phyloP scores from a whole-genome alignment of 2,113 vertebrate species.

The Megalops atlanticus region DNA sequence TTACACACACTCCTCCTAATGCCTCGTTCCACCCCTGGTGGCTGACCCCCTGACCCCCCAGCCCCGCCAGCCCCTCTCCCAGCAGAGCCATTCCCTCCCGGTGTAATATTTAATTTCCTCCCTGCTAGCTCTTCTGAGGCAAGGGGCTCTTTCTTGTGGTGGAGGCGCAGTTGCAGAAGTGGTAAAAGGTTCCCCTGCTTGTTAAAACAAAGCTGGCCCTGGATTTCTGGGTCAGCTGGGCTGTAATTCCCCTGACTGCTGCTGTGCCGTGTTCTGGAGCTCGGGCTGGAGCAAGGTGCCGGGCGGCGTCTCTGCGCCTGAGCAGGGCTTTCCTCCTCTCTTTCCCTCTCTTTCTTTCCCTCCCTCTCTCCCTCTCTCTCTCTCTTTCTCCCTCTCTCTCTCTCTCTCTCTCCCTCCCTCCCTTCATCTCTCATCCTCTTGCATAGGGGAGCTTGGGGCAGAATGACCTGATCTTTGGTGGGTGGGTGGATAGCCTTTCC shows the following conservation, averaged over 20 bases:
- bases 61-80: slow-evolving; percentile 33
- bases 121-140: slow-evolving; percentile 61
- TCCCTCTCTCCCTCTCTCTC: neutral
- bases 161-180: slow-evolving; percentile 60
- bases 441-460: too few relatives aligned
- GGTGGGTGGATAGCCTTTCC: too few relatives aligned
- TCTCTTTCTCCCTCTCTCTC: neutral
- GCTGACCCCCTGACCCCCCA: slow-evolving; percentile 26
- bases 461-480: too few relatives aligned
- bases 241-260: slow-evolving; percentile 65
- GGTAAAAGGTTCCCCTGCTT: slow-evolving; percentile 67
- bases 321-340: neutral
- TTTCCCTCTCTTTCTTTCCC: neutral
- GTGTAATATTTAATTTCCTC: slow-evolving; percentile 77
- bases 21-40: slow-evolving; percentile 38
- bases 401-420: too few relatives aligned
- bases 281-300: slow-evolving; percentile 24
- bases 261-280: slow-evolving; percentile 47
- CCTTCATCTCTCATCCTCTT: too few relatives aligned
- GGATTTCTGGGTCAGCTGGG: slow-evolving; percentile 74
- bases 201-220: slow-evolving; percentile 77
- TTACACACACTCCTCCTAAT: slow-evolving; percentile 43
- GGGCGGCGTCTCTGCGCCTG: neutral
- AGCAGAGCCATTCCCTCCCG: slow-evolving; percentile 56
- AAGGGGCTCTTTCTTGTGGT: slow-evolving; percentile 68